Base-by-base conservation (phyloP, 2,888 invertebrate genomes). In the Caenorhabditis imperialis region DNA sequence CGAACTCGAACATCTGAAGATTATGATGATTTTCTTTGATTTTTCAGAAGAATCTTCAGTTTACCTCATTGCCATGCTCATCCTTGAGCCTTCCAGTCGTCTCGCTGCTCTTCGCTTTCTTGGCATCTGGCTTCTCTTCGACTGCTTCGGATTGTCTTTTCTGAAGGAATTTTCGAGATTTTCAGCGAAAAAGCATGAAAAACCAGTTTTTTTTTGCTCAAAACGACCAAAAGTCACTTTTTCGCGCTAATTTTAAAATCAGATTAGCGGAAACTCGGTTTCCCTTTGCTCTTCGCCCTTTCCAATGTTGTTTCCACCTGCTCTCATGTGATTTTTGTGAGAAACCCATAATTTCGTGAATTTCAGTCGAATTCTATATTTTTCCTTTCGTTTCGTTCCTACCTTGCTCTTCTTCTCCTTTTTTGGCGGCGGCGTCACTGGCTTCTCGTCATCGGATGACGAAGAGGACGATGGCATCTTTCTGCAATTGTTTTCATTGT, bases 1-100 rank as follows among this genome's bases (percentile, higher is more conserved):
- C 85, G 23, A 85, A 45, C 55, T 85, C 81, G 60, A 83, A 63
- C 75, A 79, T 72, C 83, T 82, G 53, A 14, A 79, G 61, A 16
- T 5, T 16, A 25, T 16, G 25, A 16, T 42, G n/a, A 16, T 50
- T 50, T 30, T n/a, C 30, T 7, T 22, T 48, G n/a, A 22, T 33
- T 1, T 44, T 27, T 27, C 47, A 14, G 20, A 30, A 38, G n/a
- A n/a, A n/a, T n/a, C 27, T 20, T 47, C 44, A 45, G 14, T 14
- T 22, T 12, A 67, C 73, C 60, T 67, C 61, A 25, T 74, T 67
- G 44, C 74, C 67, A 27, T 54, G 47, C 2, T 37, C 44, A 38
- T 74, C 74, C 23, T 62, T 62, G 14, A 45, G 7, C 54, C 51
- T 44, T n/a, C 55, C 55, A 12, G 55, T 48, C n/a, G 35, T 44